Conservation (phyloP, 2,113 vertebrate species). For the Pterocles gutturalis region DNA sequence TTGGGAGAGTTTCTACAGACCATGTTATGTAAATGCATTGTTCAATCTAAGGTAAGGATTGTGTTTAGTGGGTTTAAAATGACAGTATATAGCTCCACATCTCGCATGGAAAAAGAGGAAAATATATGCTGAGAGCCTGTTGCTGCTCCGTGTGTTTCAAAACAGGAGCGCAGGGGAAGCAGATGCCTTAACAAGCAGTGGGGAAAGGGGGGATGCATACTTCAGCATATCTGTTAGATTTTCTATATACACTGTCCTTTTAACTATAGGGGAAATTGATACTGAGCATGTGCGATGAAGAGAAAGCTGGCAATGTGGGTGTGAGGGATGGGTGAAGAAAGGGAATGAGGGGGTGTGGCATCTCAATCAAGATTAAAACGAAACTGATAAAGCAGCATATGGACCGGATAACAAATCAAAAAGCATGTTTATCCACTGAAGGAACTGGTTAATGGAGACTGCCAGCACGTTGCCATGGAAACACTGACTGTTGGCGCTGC, state of each 20-base stretch:
- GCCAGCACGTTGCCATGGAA: conserved; percentile 95
- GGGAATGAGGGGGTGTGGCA: conserved; percentile 82
- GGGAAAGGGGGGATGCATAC: conserved; percentile 50
- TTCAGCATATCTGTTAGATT: conserved; percentile 64
- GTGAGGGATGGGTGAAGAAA: conserved; percentile 84
- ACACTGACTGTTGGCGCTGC: conserved; percentile 89
- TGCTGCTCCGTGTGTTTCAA: conserved; percentile 57
- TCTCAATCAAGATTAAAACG: conserved; percentile 85
- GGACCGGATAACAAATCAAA: conserved; percentile 86
- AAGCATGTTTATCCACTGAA: conserved; percentile 88
- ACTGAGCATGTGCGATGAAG: conserved; percentile 83
- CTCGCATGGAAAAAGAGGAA: conserved; percentile 52
- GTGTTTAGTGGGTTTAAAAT: conserved; percentile 82
- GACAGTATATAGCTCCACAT: conserved; percentile 82
- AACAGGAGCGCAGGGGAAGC: conserved; percentile 68
- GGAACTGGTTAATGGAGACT: conserved; percentile 90
- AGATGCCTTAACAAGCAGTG: conserved; percentile 66
- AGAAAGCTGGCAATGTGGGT: conserved; percentile 86
- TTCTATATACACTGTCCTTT: conserved; percentile 84
- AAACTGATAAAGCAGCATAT: conserved; percentile 88
- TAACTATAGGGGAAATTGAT: conserved; percentile 71
- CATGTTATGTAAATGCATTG: conserved; percentile 79
- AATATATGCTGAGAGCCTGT: conserved; percentile 64
- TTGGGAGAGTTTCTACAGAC: conserved; percentile 65
- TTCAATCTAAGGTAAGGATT: conserved; percentile 76